Evolutionary conservation across 2,888 invertebrate genomes (phyloP).

Genomic region (Glyphotaelius pellucidus): DNA sequence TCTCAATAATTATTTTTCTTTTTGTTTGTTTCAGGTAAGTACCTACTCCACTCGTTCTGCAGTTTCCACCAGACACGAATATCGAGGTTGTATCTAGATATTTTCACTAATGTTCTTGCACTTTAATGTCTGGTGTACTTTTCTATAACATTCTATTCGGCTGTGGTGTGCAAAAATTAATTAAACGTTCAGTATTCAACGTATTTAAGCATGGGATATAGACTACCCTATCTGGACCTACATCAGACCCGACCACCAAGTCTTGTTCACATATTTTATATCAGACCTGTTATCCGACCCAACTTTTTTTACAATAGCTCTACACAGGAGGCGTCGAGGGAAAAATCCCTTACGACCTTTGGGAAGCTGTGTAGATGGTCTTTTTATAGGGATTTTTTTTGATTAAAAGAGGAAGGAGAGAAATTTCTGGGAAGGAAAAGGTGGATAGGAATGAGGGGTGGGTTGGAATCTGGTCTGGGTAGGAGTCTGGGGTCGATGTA

Average conservation of each 20-base stretch:
- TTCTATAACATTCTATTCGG: background rate
- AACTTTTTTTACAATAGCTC: no score
- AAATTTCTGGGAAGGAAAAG: no score
- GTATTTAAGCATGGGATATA: background rate
- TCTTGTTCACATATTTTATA: no score
- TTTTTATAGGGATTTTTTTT: no score
- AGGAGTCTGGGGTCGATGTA: no score
- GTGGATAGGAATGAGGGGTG: no score
- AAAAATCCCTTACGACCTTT: no score
- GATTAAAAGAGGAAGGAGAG: no score
- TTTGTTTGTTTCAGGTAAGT: conserved; percentile 45
- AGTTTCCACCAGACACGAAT: background rate
- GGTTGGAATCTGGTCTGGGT: no score
- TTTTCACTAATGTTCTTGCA: background rate
- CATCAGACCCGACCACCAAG: background rate
- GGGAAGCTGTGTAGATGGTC: no score
- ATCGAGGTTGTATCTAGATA: conserved; percentile 6
- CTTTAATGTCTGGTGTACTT: background rate
- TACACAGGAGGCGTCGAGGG: no score
- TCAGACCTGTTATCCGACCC: no score
- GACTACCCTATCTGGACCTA: background rate
- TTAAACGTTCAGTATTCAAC: background rate
- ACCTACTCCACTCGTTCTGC: background rate
- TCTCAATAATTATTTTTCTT: background rate
- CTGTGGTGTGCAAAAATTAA: background rate